Evolutionary conservation across 2,888 invertebrate genomes (phyloP).

Genomic region (Agriotes lineatus): DNA sequence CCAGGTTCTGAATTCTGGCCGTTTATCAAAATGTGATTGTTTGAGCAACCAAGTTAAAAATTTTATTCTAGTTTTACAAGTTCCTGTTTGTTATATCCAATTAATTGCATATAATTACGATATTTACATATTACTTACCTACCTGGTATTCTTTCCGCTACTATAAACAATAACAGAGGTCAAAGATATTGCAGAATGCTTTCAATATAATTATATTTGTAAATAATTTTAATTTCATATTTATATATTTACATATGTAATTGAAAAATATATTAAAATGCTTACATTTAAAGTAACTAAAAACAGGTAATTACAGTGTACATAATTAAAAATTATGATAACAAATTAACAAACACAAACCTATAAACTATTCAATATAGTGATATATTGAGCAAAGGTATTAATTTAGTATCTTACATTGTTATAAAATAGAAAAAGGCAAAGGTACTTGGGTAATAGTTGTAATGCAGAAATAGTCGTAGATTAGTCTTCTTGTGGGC

Average conservation of each 20-base stretch:
- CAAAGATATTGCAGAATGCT: neutral
- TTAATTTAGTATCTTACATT: conserved; percentile 40
- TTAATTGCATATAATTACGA: no score
- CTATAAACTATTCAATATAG: conserved; percentile 64
- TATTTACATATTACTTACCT: no score
- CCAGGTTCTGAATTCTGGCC: no score
- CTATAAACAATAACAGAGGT: no score
- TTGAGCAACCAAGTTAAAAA: no score
- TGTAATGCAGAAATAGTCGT: conserved; percentile 45
- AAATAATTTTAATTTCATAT: conserved; percentile 62
- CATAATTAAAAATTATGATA: conserved; percentile 36
- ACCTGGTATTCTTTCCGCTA: no score
- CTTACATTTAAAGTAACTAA: conserved; percentile 57
- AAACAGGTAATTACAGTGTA: conserved; percentile 43
- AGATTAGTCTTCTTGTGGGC: conserved; percentile 60
- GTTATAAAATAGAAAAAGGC: conserved; percentile 50
- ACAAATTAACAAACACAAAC: conserved; percentile 52
- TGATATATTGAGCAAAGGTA: conserved; percentile 66
- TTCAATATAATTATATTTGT: conserved; percentile 18
- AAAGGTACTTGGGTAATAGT: conserved; percentile 57
- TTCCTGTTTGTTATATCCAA: no score
- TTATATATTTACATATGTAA: conserved; percentile 64
- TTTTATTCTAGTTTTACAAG: no score
- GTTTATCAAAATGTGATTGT: no score
- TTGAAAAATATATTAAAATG: conserved; percentile 63